Evolutionary conservation across 2,888 invertebrate genomes (phyloP).

Genomic region (Eueremaeus valkanovi): DNA sequence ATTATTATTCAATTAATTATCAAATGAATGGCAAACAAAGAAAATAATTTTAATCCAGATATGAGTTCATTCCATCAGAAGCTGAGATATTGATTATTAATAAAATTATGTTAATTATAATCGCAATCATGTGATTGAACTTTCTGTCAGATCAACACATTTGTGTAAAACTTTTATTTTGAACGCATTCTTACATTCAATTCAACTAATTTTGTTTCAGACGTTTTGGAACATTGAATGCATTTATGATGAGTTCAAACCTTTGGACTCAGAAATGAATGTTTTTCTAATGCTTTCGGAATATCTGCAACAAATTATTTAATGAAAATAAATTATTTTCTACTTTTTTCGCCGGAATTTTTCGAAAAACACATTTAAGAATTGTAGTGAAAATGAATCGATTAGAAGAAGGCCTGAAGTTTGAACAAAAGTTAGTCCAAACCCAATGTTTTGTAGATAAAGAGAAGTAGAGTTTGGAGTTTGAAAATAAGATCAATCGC

Average conservation of each 20-base stretch:
- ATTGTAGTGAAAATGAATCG: not conserved
- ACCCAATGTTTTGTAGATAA: not conserved
- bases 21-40: too few species aligned
- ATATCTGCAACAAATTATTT: not conserved
- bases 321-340: not conserved
- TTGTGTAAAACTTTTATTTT: too few species aligned
- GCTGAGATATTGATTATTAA: too few species aligned
- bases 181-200: not conserved
- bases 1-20: too few species aligned
- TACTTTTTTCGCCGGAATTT: not conserved
- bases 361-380: not conserved
- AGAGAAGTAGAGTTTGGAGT: not conserved
- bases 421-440: not conserved
- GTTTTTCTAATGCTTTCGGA: not conserved
- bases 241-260: not conserved
- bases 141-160: not conserved
- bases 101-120: not conserved
- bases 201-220: not conserved
- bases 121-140: not conserved
- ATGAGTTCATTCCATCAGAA: too few species aligned
- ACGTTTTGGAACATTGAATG: not conserved
- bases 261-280: not conserved
- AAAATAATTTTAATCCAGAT: too few species aligned
- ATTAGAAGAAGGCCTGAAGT: not conserved
- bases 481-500: slow-evolving; percentile 8